A percentile compares a stretch with the other conserved stretches of the same genome.
phyloP scores from a whole-genome alignment of 2,888 invertebrate genomes.

The Philaethria dido region DNA sequence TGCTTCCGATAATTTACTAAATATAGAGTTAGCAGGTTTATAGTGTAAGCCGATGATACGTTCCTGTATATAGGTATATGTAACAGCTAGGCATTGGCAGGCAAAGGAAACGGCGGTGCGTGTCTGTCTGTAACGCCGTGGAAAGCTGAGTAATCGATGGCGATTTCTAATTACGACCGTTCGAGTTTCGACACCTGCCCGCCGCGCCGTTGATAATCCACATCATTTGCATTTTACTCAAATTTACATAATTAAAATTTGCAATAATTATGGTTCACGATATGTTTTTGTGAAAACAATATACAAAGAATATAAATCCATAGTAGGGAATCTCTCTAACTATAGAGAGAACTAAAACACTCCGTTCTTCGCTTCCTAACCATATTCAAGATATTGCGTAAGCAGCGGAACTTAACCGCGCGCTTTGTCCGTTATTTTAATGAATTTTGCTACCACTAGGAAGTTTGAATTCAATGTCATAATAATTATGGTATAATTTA shows the following conservation, averaged over 20 bases:
- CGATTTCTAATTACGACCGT: slow-evolving; percentile 45
- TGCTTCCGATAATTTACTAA: too few species aligned
- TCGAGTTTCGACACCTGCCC: slow-evolving; percentile 34
- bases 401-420: too few species aligned
- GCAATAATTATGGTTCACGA: too few species aligned
- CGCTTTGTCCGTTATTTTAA: too few species aligned
- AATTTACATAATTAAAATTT: not conserved
- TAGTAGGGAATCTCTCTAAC: too few species aligned
- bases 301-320: too few species aligned
- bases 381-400: too few species aligned
- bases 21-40: not conserved
- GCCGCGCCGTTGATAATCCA: slow-evolving; percentile 22
- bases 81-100: not conserved
- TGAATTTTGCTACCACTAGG: not conserved
- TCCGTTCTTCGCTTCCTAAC: too few species aligned
- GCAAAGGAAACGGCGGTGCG: slow-evolving; percentile 31
- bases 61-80: not conserved
- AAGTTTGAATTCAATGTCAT: not conserved
- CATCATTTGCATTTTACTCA: not conserved
- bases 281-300: too few species aligned
- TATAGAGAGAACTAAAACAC: too few species aligned
- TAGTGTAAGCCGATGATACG: not conserved
- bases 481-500: not conserved
- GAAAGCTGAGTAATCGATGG: slow-evolving; percentile 40
- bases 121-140: slow-evolving; percentile 32